Evolutionary conservation across 2,888 invertebrate genomes (phyloP).

Genomic region (Cryptocheilus praepositus): DNA sequence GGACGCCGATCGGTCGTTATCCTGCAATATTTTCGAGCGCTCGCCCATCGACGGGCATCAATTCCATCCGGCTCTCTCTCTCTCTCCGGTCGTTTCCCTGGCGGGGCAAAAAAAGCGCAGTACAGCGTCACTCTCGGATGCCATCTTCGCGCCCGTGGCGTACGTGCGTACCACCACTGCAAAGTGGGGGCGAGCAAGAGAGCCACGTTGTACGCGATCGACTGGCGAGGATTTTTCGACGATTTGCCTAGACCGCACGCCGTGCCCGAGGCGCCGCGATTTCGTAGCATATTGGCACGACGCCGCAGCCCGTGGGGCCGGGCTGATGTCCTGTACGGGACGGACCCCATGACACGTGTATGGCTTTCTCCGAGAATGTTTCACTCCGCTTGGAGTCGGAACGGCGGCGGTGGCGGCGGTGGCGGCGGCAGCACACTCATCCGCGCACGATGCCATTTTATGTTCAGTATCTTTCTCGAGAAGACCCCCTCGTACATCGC

Average conservation of each 20-base stretch:
- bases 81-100: slow-evolving; percentile 43
- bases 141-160: slow-evolving; percentile 68
- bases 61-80: slow-evolving; percentile 27
- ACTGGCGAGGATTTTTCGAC: background rate
- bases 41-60: background rate
- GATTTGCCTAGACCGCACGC: slow-evolving; percentile 1
- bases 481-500: background rate
- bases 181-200: slow-evolving; percentile 54
- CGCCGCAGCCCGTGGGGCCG: background rate
- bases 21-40: background rate
- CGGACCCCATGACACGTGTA: background rate
- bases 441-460: slow-evolving; percentile 60
- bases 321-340: slow-evolving; percentile 3
- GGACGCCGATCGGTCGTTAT: slow-evolving; percentile 5
- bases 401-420: background rate
- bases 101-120: slow-evolving; percentile 49
- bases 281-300: background rate
- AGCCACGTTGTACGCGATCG: slow-evolving; percentile 59
- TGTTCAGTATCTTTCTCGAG: slow-evolving; percentile 22
- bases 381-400: background rate
- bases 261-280: background rate
- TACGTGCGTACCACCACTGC: slow-evolving; percentile 56
- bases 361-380: background rate
- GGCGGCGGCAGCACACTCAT: too few species aligned
- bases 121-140: slow-evolving; percentile 71